phyloP scores from a whole-genome alignment of 2,797 vertebrate genomes.

The Sebastes flavidus region DNA sequence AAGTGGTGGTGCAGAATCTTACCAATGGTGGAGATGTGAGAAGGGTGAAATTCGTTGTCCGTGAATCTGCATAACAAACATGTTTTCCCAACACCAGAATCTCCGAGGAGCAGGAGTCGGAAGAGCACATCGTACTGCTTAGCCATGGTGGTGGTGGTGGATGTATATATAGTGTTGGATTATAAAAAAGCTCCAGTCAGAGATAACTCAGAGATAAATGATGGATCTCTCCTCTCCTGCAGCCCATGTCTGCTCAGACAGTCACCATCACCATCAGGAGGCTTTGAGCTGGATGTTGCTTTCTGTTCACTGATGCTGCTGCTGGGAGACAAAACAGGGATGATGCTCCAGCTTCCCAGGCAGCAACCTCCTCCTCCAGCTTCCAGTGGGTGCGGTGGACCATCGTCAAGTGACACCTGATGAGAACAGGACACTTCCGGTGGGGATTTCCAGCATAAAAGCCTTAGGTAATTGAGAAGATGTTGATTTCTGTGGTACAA shows the following conservation, averaged over 20 bases:
- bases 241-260: conserved; percentile 71
- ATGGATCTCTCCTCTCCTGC: conserved; percentile 41
- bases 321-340: conserved; percentile 54
- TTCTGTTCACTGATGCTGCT: conserved; percentile 29
- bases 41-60: conserved; percentile 97
- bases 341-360: conserved; percentile 56
- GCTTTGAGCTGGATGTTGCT: conserved; percentile 14
- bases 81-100: conserved; percentile 98
- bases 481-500: background rate
- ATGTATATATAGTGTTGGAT: conserved; percentile 43
- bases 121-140: conserved; percentile 99
- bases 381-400: conserved; percentile 74
- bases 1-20: conserved; percentile 67
- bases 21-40: conserved; percentile 99
- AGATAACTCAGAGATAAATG: conserved; percentile 70
- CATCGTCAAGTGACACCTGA: conserved; percentile 3
- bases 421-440: background rate
- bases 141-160: conserved; percentile 83
- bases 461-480: rapidly evolving
- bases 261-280: conserved; percentile 1
- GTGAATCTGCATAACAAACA: conserved; percentile 97
- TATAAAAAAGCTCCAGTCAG: conserved; percentile 16
- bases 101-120: conserved; percentile 94
- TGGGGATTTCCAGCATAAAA: conserved; percentile 39
- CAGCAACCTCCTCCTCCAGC: conserved; percentile 41